phyloP scores from a whole-genome alignment of 2,888 invertebrate species.

The Caenorhabditis parvicauda region DNA sequence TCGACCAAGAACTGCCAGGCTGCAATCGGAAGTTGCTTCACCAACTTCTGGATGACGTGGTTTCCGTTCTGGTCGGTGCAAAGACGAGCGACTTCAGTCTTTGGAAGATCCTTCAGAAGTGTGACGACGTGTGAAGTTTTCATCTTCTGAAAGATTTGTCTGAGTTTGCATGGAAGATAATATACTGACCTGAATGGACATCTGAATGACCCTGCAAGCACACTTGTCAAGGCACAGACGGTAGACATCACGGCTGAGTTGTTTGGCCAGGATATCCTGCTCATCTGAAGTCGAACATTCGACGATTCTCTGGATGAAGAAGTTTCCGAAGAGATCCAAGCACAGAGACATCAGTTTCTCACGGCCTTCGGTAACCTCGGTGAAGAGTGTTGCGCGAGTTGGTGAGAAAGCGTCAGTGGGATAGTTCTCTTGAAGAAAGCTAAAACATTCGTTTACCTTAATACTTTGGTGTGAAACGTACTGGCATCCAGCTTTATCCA shows the following conservation, averaged over 20 bases:
- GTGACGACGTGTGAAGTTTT: no score
- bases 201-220: conserved; percentile 58
- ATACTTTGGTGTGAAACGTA: conserved; percentile 5
- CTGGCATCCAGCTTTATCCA: conserved; percentile 39
- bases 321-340: conserved; percentile 49
- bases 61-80: conserved; percentile 54
- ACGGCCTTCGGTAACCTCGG: conserved; percentile 14
- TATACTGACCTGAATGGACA: conserved; percentile 36
- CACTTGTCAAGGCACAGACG: conserved; percentile 48
- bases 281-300: conserved; percentile 25
- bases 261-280: conserved; percentile 22
- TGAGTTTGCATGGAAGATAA: neutral
- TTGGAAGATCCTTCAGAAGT: conserved; percentile 12
- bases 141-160: conserved; percentile 14
- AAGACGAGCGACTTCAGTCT: conserved; percentile 33
- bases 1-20: conserved; percentile 34
- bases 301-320: conserved; percentile 46
- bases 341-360: conserved; percentile 29
- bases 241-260: conserved; percentile 30
- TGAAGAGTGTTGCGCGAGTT: conserved; percentile 10
- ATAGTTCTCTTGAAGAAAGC: conserved; percentile 14
- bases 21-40: conserved; percentile 30
- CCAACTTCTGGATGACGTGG: conserved; percentile 53
- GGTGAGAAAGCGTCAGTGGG: conserved; percentile 6
- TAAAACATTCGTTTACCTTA: neutral